These are phyloP conservation scores for Agriopis marginaria DNA, from an alignment of 2,888 invertebrate species.

Conservation along the genomic window DNA sequence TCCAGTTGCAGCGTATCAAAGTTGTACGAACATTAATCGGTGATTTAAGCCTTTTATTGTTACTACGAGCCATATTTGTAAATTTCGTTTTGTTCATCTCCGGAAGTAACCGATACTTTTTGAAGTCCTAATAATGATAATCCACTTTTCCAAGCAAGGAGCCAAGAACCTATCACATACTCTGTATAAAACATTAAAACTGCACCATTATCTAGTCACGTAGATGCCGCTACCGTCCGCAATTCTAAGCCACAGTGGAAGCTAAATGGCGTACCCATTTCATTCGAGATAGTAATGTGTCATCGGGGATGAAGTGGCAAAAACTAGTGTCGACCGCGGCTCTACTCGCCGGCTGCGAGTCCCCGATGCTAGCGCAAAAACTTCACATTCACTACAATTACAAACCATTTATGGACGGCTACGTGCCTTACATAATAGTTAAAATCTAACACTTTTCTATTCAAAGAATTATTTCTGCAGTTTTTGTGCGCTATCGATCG, in stretches of 20 bases:
- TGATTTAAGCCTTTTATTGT: too few relatives aligned
- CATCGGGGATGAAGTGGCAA: slow-evolving; percentile 75
- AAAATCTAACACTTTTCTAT: slow-evolving; percentile 70
- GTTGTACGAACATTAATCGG: too few relatives aligned
- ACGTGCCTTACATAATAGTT: slow-evolving; percentile 76
- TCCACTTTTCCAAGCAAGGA: slow-evolving; percentile 1
- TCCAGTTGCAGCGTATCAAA: too few relatives aligned
- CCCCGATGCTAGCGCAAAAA: slow-evolving; percentile 63
- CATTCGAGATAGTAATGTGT: slow-evolving; percentile 64
- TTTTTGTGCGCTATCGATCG: slow-evolving; percentile 41
- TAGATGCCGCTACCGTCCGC: slow-evolving; percentile 32
- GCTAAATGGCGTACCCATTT: slow-evolving; percentile 47
- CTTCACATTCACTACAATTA: slow-evolving; percentile 77
- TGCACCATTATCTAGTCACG: slow-evolving; percentile 42
- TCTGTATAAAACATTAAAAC: slow-evolving; percentile 31
- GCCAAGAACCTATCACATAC: slow-evolving; percentile 10
- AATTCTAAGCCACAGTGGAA: slow-evolving; percentile 37
- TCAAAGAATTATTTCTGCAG: slow-evolving; percentile 52
- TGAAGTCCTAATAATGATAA: too few relatives aligned
- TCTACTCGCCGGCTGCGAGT: slow-evolving; percentile 64
- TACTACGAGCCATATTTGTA: too few relatives aligned
- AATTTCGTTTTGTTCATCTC: too few relatives aligned
- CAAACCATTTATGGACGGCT: slow-evolving; percentile 77
- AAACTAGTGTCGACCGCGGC: slow-evolving; percentile 77
- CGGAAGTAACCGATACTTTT: too few relatives aligned